Evolutionary conservation across 23 tunicate species (phyloP).

Genomic region (Clavelina lepadiformis): DNA sequence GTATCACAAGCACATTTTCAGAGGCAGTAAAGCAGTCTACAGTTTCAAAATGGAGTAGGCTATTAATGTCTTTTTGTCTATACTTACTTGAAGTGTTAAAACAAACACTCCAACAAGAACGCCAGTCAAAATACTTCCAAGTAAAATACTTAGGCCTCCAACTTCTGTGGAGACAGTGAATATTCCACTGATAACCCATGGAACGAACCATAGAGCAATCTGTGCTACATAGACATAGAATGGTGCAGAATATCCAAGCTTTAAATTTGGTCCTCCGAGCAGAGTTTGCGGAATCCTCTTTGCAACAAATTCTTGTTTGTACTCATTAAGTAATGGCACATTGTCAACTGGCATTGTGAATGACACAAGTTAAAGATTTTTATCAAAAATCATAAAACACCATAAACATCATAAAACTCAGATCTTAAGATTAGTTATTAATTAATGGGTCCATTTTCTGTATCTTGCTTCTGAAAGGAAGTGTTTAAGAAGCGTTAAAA

Average conservation of each 20-base stretch:
- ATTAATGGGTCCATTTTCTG: too few relatives aligned
- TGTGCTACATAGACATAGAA: constrained; percentile 47
- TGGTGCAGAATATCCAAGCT: constrained; percentile 53
- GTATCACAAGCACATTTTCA: too few relatives aligned
- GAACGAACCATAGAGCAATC: constrained; percentile 52
- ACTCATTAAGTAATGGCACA: constrained; percentile 52
- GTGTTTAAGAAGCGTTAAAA: too few relatives aligned
- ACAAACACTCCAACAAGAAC: constrained; percentile 26
- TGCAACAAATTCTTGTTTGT: constrained; percentile 51
- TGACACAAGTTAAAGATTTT: too few relatives aligned
- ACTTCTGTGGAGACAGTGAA: constrained; percentile 45
- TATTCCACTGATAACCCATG: constrained; percentile 44
- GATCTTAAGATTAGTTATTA: too few relatives aligned
- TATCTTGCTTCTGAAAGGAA: too few relatives aligned
- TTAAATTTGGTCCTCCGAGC: constrained; percentile 60
- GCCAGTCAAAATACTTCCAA: constrained; percentile 27
- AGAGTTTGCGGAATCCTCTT: constrained; percentile 67
- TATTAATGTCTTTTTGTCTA: too few relatives aligned
- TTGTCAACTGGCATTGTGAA: constrained; percentile 35
- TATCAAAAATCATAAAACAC: too few relatives aligned
- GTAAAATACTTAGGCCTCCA: constrained; percentile 16
- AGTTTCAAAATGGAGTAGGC: too few relatives aligned
- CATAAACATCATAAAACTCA: too few relatives aligned
- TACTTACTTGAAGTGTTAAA: constrained; percentile 29
- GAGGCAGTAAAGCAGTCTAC: too few relatives aligned